These are phyloP conservation scores for Oncorhynchus mykiss DNA, from an alignment of 2,113 vertebrate species.

Conservation along the genomic window DNA sequence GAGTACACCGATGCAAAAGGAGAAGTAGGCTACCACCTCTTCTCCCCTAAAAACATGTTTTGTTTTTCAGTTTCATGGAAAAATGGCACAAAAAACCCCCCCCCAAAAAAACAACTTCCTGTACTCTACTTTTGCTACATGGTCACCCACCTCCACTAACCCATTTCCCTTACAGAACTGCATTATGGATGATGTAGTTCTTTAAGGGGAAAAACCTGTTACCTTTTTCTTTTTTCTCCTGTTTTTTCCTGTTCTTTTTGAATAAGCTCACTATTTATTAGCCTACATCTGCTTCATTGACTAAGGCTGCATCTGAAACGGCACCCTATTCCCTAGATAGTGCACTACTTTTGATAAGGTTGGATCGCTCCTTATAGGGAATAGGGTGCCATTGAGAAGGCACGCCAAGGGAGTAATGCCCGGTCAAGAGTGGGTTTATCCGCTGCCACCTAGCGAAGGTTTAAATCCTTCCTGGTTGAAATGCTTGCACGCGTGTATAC, in stretches of 20 bases:
- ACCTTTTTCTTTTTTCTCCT: background rate
- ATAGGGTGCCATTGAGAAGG: background rate
- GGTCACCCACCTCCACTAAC: conserved; percentile 24
- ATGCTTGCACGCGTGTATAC: conserved; percentile 57
- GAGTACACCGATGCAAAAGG: background rate
- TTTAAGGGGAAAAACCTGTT: conserved; percentile 54
- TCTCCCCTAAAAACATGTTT: background rate
- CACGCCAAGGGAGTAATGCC: conserved; percentile 28
- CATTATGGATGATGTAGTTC: conserved; percentile 54
- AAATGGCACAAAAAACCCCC: no score
- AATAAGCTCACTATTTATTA: conserved; percentile 32
- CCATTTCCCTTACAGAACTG: conserved; percentile 60
- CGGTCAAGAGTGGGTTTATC: conserved; percentile 40
- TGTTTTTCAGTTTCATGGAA: background rate
- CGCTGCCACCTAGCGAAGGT: conserved; percentile 34
- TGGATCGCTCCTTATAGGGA: no score
- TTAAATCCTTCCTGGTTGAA: conserved; percentile 44
- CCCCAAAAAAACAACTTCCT: background rate
- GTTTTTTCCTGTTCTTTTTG: background rate
- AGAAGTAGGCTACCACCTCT: background rate
- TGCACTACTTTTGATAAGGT: no score
- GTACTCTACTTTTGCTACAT: background rate
- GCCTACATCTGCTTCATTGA: conserved; percentile 25
- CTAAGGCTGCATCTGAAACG: background rate
- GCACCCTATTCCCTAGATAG: background rate